Evolutionary conservation across 2,888 invertebrate genomes (phyloP).

Genomic region (Xestia rhomboidea): DNA sequence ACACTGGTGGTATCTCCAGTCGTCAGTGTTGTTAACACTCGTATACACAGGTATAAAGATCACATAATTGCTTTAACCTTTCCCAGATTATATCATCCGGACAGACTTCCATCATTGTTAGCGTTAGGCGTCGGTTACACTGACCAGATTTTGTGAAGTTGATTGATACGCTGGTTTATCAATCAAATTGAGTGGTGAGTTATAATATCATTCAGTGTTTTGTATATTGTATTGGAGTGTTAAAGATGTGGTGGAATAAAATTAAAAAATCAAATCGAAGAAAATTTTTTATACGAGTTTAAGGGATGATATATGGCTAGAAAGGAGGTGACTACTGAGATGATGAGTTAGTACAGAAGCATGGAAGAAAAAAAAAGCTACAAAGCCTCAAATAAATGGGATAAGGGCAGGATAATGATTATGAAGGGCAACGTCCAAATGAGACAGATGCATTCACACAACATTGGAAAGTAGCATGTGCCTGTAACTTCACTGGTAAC

Average conservation of each 20-base stretch:
- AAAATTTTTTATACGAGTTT: background rate
- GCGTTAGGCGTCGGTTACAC: constrained; percentile 34
- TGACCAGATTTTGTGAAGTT: constrained; percentile 42
- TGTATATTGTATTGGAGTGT: background rate
- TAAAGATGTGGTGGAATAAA: background rate
- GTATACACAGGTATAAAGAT: constrained; percentile 46
- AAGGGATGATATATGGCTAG: no score
- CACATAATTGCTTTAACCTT: constrained; percentile 69
- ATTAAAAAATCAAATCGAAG: background rate
- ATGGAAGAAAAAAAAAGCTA: no score
- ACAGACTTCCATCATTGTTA: constrained; percentile 55
- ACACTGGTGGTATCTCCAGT: background rate
- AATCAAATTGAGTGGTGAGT: constrained; percentile 26
- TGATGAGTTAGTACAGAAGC: no score
- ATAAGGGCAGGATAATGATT: no score
- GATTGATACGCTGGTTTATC: constrained; percentile 51
- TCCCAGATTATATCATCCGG: constrained; percentile 58
- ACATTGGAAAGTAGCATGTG: background rate
- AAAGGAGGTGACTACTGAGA: no score
- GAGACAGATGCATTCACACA: background rate
- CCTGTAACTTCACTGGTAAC: background rate
- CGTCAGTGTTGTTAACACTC: background rate
- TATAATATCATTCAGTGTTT: constrained; percentile 37
- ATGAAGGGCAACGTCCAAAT: background rate
- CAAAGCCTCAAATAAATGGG: no score